Conservation (phyloP, 2,888 invertebrate species). For the Cataglyphis albicans region DNA sequence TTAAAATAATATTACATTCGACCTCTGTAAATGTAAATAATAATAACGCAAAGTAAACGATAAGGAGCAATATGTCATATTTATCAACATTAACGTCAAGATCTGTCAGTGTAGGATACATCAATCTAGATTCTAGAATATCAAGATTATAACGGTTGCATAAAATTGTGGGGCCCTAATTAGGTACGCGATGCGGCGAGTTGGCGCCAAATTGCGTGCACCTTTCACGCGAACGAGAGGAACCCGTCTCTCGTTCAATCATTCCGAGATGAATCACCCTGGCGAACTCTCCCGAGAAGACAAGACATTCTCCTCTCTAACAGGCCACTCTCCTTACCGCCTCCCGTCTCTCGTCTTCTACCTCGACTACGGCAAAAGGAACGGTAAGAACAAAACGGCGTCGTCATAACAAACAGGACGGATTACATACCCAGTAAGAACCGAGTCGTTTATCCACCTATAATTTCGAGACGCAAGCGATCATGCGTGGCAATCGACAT, state of each 20-base stretch:
- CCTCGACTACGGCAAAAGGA: constrained; percentile 38
- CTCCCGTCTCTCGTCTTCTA: constrained; percentile 25
- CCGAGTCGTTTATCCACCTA: constrained; percentile 46
- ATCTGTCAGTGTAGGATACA: constrained; percentile 2
- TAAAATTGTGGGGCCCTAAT: constrained; percentile 47
- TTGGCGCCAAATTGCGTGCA: constrained; percentile 53
- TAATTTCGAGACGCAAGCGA: constrained; percentile 49
- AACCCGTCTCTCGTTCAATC: constrained; percentile 50
- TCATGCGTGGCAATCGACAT: constrained; percentile 50
- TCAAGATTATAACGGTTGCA: constrained; percentile 39
- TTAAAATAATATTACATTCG: background rate
- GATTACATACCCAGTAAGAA: constrained; percentile 45
- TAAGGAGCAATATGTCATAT: constrained; percentile 19
- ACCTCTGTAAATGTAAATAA: background rate
- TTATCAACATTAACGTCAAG: constrained; percentile 32
- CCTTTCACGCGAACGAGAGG: constrained; percentile 51
- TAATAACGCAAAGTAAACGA: constrained; percentile 35
- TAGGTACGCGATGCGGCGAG: constrained; percentile 37
- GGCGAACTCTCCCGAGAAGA: constrained; percentile 29
- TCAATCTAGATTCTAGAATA: constrained; percentile 41
- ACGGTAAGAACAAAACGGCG: constrained; percentile 28
- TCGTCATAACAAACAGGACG: constrained; percentile 55
- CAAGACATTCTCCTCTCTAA: constrained; percentile 51
- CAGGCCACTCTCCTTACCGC: constrained; percentile 41
- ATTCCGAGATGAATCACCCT: constrained; percentile 57